Evolutionary conservation across 2,888 invertebrate species (phyloP), one percentile per base, ranked within the genome.

Genomic region (Phytoseiulus persimilis): DNA sequence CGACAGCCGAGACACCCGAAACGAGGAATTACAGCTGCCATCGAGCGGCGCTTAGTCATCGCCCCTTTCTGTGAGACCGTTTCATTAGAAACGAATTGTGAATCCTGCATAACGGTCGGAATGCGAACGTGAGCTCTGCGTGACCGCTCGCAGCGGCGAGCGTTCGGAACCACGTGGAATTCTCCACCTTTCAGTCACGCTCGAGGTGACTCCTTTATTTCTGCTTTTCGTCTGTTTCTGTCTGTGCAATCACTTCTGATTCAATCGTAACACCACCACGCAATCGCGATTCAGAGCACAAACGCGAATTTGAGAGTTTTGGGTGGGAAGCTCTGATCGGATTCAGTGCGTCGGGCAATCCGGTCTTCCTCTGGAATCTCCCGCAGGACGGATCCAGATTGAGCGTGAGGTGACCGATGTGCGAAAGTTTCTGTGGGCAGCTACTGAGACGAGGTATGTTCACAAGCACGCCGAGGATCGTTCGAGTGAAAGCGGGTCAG

Each of bases 11-110:
- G 65, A 65, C 65, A 18, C 14, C 23, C 65, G 65, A 65, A 28
- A 23, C 65, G 65, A 18, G 18, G 65, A 14, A 65, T 28, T 23
- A 28, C 65, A 2, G 1, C 65, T 65, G 65, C 65, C 65, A 23
- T 65, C 28, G 65, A 28, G 18, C 18, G 18, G 18, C 65, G 65
- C 14, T 28, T 65, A 14, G 14, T 65, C 65, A 65, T 65, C 65
- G 28, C 65, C 65, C 9, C 23, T 3, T 65, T 65, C 65, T 65
- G 65, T 3, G 65, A 28, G 65, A 65, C 65, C 5, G 65, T 65
- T 65, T 65, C 65, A 65, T 65, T 65, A 65, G 65, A 65, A 65
- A 65, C 65, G 65, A 65, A 65, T 65, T 65, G 65, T 65, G 65
- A 65, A 65, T 65, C 28, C 65, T 28, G 18, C 65, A 65, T 65